Percentiles rank a stretch among this genome's conserved stretches.
Evolutionary conservation across 2,888 invertebrate species (phyloP).

Genomic region (Phengaris alcon): DNA sequence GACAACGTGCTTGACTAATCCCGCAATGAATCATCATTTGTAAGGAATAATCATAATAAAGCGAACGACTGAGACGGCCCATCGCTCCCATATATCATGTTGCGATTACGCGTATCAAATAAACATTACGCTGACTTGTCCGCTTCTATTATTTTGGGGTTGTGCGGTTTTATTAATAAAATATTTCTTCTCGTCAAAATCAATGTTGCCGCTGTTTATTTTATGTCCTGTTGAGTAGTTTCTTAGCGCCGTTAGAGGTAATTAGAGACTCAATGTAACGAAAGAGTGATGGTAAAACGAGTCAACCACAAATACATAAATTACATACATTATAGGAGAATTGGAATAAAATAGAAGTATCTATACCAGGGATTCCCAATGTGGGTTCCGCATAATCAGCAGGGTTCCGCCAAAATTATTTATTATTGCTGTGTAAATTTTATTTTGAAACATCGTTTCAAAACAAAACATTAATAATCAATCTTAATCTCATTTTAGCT

Average conservation of each 20-base stretch:
- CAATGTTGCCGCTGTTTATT: slow-evolving; percentile 12
- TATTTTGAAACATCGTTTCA: too few relatives aligned
- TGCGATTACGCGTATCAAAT: slow-evolving; percentile 76
- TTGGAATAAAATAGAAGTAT: too few relatives aligned
- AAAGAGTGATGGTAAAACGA: too few relatives aligned
- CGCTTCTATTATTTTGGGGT: slow-evolving; percentile 41
- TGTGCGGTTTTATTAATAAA: slow-evolving; percentile 37
- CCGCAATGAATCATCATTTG: slow-evolving; percentile 76
- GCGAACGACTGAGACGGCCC: slow-evolving; percentile 47
- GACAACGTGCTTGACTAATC: slow-evolving; percentile 71
- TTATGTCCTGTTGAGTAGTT: not conserved
- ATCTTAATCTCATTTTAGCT: too few relatives aligned
- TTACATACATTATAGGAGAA: too few relatives aligned
- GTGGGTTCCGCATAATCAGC: too few relatives aligned
- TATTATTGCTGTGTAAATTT: too few relatives aligned
- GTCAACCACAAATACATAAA: too few relatives aligned
- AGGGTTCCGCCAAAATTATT: too few relatives aligned
- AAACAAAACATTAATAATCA: too few relatives aligned
- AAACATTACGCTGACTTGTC: slow-evolving; percentile 68
- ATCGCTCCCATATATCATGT: slow-evolving; percentile 70
- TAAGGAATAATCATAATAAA: slow-evolving; percentile 76
- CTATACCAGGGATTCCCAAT: too few relatives aligned
- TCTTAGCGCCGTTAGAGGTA: not conserved
- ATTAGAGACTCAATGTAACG: too few relatives aligned
- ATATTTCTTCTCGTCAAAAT: slow-evolving; percentile 23